These are phyloP conservation scores for Gari tellinella DNA, from an alignment of 2,888 invertebrate species.

Conservation along the genomic window DNA sequence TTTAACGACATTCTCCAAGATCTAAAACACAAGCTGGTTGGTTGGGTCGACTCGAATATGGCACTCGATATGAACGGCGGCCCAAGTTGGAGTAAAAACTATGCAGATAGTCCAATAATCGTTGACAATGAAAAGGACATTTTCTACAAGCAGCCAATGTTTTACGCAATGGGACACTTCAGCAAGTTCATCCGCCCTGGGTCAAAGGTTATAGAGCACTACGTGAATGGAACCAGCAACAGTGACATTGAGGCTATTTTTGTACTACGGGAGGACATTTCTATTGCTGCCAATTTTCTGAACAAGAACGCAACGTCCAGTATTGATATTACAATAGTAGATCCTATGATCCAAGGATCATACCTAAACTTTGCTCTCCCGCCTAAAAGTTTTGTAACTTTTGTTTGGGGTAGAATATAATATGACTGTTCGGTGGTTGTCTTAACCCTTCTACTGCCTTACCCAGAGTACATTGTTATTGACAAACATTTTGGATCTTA, in stretches of 20 bases:
- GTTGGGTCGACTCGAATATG: constrained; percentile 96
- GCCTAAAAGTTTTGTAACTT: constrained; percentile 47
- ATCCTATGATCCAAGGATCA: constrained; percentile 46
- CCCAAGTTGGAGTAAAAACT: constrained; percentile 91
- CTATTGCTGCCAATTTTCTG: constrained; percentile 14
- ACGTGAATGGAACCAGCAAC: neutral
- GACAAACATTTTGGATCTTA: too few relatives aligned
- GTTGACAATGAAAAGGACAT: constrained; percentile 87
- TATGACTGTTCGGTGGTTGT: too few relatives aligned
- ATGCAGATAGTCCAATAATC: constrained; percentile 91
- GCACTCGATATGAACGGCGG: constrained; percentile 91
- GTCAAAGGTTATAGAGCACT: constrained; percentile 23
- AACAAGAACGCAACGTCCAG: constrained; percentile 29
- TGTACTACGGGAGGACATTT: constrained; percentile 29
- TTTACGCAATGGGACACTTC: constrained; percentile 92
- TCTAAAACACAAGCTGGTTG: constrained; percentile 90
- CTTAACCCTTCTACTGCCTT: too few relatives aligned
- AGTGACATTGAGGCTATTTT: constrained; percentile 11
- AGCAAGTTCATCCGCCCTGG: constrained; percentile 75
- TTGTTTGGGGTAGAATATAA: constrained; percentile 51
- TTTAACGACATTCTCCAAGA: constrained; percentile 88
- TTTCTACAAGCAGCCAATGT: constrained; percentile 95
- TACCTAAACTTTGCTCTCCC: constrained; percentile 43
- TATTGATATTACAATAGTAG: constrained; percentile 41
- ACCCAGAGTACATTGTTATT: too few relatives aligned